A percentile compares a stretch with the other conserved stretches of the same genome.
Conservation (phyloP, 2,888 invertebrate species). For the Pseudanteris insignis region DNA sequence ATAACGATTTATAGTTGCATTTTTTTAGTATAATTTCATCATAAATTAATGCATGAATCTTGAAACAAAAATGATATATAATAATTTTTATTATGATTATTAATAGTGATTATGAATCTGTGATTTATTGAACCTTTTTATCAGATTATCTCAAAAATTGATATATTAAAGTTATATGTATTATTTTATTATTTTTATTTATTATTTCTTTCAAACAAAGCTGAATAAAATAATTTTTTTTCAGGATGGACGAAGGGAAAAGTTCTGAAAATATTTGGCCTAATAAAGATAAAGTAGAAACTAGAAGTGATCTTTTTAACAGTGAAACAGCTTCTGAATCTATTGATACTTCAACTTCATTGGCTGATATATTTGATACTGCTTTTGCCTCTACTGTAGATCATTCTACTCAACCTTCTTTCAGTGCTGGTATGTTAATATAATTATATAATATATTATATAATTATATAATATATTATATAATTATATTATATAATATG, state of each 20-base stretch:
- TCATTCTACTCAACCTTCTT: slow-evolving; percentile 62
- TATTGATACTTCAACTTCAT: slow-evolving; percentile 65
- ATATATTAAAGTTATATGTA: no score
- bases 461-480: slow-evolving; percentile 1
- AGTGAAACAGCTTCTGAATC: slow-evolving; percentile 54
- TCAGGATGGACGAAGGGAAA: slow-evolving; percentile 60
- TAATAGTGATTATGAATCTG: no score
- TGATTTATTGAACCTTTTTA: no score
- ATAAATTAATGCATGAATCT: no score
- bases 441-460: not conserved
- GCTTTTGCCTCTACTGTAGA: slow-evolving; percentile 72
- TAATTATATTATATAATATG: not conserved
- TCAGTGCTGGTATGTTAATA: slow-evolving; percentile 56
- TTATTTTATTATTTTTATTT: no score
- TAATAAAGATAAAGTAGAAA: slow-evolving; percentile 56
- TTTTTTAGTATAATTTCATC: no score
- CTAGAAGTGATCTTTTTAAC: slow-evolving; percentile 54
- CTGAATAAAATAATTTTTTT: not conserved
- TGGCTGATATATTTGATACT: slow-evolving; percentile 74
- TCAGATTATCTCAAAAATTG: no score
- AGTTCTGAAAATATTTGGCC: slow-evolving; percentile 58
- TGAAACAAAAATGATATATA: no score
- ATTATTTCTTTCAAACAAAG: no score
- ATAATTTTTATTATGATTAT: no score
- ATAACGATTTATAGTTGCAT: no score